Conservation (phyloP, 2,888 invertebrate species). For the Rhyacophila evoluta region DNA sequence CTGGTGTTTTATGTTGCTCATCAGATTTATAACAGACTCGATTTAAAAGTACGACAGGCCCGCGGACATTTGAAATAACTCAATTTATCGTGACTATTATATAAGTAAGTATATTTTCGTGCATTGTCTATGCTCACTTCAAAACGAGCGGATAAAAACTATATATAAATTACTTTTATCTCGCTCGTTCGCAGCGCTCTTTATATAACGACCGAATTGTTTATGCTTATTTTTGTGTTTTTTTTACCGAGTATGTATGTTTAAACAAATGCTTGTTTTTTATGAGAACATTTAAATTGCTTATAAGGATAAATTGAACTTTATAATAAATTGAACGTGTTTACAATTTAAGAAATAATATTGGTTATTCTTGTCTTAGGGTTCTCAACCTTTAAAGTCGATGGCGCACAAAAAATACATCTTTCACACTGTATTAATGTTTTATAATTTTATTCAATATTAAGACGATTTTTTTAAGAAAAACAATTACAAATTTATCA, state of each 20-base stretch:
- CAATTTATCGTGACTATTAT: constrained; percentile 41
- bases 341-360: too few relatives aligned
- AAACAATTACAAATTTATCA: too few relatives aligned
- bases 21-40: background rate
- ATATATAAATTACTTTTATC: constrained; percentile 40
- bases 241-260: background rate
- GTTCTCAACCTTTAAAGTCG: too few relatives aligned
- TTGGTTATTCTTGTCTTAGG: too few relatives aligned
- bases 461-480: too few relatives aligned
- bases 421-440: too few relatives aligned
- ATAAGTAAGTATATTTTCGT: constrained; percentile 31
- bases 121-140: constrained; percentile 32
- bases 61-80: constrained; percentile 33
- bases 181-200: constrained; percentile 5
- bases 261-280: constrained; percentile 17
- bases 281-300: background rate
- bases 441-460: too few relatives aligned
- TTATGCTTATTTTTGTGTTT: constrained; percentile 7
- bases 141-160: constrained; percentile 31
- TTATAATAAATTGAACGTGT: too few relatives aligned
- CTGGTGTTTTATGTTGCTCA: background rate
- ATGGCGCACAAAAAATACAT: too few relatives aligned
- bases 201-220: constrained; percentile 8
- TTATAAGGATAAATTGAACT: too few relatives aligned
- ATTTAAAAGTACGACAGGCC: constrained; percentile 29